Percentiles rank a stretch among this genome's conserved stretches.
Conservation (phyloP, 2,113 vertebrate genomes). For the Ceratotherium simum region DNA sequence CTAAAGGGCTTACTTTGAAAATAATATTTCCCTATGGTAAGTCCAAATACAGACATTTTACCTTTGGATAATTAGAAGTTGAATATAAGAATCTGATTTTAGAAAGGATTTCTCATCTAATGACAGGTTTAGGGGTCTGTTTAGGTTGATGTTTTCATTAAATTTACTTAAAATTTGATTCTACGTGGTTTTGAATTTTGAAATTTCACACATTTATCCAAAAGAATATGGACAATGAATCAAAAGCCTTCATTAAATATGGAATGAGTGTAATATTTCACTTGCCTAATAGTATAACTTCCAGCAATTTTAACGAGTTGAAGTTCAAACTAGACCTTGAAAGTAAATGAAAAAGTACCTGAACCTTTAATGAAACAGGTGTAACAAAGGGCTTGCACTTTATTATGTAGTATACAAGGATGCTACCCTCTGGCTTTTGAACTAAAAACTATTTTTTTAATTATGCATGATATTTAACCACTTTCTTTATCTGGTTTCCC, state of each 20-base stretch:
- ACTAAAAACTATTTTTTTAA: conserved; percentile 45
- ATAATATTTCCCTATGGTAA: neutral
- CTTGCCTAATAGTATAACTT: neutral
- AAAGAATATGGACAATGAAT: conserved; percentile 14
- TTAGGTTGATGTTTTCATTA: neutral
- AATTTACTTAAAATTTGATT: conserved; percentile 45
- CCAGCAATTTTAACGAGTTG: neutral
- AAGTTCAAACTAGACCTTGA: neutral
- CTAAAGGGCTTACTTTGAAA: neutral
- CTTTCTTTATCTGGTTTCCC: conserved; percentile 48
- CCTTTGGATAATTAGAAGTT: conserved; percentile 29
- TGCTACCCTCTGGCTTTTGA: neutral
- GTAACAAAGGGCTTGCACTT: neutral
- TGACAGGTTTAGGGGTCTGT: neutral
- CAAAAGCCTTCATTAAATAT: conserved; percentile 2
- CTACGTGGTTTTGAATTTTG: neutral
- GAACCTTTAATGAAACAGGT: neutral
- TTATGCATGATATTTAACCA: conserved; percentile 33
- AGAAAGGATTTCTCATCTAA: neutral
- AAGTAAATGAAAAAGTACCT: conserved; percentile 40
- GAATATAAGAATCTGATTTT: neutral
- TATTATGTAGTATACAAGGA: neutral
- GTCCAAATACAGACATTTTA: neutral
- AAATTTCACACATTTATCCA: neutral
- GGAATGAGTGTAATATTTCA: neutral